Evolutionary conservation across 2,113 vertebrate species (phyloP).

Genomic region (Nipponia nippon): DNA sequence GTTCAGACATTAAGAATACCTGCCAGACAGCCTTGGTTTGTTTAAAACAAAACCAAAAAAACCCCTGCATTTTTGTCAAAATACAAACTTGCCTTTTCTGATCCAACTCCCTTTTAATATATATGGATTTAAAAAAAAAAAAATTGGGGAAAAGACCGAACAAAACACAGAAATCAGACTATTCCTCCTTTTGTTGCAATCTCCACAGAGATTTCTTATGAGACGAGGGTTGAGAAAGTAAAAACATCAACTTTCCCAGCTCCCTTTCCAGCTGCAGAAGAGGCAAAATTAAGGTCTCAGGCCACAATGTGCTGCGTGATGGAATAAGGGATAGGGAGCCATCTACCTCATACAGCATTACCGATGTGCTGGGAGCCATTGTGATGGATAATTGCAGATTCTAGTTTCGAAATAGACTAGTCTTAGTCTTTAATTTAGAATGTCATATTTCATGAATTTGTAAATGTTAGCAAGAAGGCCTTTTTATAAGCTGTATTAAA

Average conservation of each 20-base stretch:
- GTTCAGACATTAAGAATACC: background rate
- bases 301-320: background rate
- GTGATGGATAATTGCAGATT: slow-evolving; percentile 22
- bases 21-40: background rate
- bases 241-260: background rate
- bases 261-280: background rate
- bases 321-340: slow-evolving; percentile 20
- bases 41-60: background rate
- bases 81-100: background rate
- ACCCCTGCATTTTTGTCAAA: background rate
- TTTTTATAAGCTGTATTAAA: slow-evolving; percentile 54
- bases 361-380: slow-evolving; percentile 6
- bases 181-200: background rate
- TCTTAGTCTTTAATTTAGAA: slow-evolving; percentile 34
- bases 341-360: background rate
- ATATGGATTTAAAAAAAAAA: background rate
- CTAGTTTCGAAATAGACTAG: slow-evolving; percentile 36
- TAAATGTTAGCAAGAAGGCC: slow-evolving; percentile 19
- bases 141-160: background rate
- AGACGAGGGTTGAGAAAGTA: background rate
- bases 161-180: background rate
- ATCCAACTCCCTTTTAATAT: background rate
- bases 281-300: background rate
- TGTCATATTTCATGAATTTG: slow-evolving; percentile 17
- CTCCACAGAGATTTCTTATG: background rate